phyloP scores from a whole-genome alignment of 1,140 invertebrate species.

The Meloidogyne hapla region DNA sequence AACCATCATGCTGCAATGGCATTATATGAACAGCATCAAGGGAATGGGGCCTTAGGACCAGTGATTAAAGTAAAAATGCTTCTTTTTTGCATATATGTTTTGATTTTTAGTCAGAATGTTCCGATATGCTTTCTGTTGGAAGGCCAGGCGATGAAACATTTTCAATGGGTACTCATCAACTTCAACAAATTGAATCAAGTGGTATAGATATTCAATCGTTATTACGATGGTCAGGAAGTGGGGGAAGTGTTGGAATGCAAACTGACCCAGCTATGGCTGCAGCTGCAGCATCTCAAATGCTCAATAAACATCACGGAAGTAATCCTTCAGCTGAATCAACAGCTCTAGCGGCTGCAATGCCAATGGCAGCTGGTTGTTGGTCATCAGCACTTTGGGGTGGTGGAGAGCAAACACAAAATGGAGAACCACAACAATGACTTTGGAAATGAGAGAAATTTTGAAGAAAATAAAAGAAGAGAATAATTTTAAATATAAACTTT shows the following conservation, averaged over 20 bases:
- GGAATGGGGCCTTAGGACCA: not conserved
- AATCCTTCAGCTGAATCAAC: not conserved
- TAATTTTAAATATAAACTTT: not conserved
- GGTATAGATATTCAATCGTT: not conserved
- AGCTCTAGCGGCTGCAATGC: not conserved
- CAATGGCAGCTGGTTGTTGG: not conserved
- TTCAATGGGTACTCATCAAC: not conserved
- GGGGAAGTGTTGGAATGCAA: not conserved
- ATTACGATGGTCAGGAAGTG: not conserved
- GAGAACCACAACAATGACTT: not conserved
- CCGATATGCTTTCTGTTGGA: not conserved
- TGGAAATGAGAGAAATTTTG: not conserved
- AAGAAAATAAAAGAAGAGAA: not conserved
- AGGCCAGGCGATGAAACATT: not conserved
- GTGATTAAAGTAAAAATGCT: not conserved
- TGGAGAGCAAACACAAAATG: not conserved
- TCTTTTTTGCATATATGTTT: not conserved
- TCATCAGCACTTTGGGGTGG: not conserved
- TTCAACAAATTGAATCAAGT: not conserved
- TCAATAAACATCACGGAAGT: not conserved
- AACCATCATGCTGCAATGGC: not conserved
- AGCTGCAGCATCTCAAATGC: not conserved
- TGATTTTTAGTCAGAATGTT: not conserved
- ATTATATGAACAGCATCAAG: not conserved
- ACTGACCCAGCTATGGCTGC: not conserved